Base-by-base conservation (phyloP, 1,140 invertebrate species). In the Hylyphantes graminicola region DNA sequence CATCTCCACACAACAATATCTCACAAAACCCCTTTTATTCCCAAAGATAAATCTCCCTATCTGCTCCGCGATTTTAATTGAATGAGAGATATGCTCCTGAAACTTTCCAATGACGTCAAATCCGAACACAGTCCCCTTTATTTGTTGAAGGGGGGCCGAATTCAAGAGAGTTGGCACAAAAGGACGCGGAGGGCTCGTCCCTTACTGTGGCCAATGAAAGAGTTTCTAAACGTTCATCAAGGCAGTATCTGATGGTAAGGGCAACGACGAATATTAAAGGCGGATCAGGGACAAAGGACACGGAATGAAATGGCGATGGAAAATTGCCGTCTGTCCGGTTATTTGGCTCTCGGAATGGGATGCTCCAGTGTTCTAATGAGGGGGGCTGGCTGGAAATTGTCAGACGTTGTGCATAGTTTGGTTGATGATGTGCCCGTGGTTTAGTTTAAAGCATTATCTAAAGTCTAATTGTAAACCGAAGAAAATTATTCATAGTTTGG, bases 191-290 rank as follows among this genome's bases (percentile, higher is more conserved):
- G 17, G 59, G 19, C 59, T 51, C 11, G 48, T 21, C 55, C 77
- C 19, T n/a, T 15, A 53, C 67, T 76, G 72, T 50, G 15, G 54
- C n/a, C 35, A 53, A 80, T 80, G 77, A 80, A 80, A 81, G 67
- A 55, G 17, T 54, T 55, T 59, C 72, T 81, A 81, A 81, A 81
- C 79, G n/a, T 55, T 73, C 79, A 72, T 81, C 68, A 73, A 73
- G 35, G 73, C 68, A 81, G 64, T 73, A 81, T 81, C 79, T 67
- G 77, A 80, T 73, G 68, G 17, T 15, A n/a, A 59, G n/a, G 68
- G 68, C 21, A 17, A 48, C 12, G 12, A 13, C 50, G 59, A 73
- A 72, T 81, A 73, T 72, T 70, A 81, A 53, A n/a, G 51, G 68
- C 7, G 50, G 15, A 13, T 48, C 48, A 51, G 17, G 59, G 59